A percentile compares a stretch with the other conserved stretches of the same genome.
phyloP scores from a whole-genome alignment of 2,888 invertebrate species.

The Sarcophaga variegata region DNA sequence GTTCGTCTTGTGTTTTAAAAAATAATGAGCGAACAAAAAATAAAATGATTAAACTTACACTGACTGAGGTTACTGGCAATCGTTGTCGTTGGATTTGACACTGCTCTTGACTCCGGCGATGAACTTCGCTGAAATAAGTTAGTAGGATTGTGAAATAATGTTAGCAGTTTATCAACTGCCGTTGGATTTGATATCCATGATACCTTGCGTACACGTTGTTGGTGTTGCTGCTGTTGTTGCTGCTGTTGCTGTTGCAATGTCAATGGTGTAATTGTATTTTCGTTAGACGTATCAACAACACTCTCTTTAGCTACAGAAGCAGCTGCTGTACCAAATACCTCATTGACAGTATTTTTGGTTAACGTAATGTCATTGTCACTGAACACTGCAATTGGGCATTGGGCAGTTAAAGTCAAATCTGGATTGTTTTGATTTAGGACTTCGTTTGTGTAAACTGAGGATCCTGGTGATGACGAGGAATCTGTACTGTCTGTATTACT shows the following conservation, averaged over 20 bases:
- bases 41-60: constrained; percentile 49
- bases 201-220: constrained; percentile 83
- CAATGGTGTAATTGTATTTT: constrained; percentile 27
- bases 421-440: constrained; percentile 25
- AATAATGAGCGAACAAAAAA: not conserved
- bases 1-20: constrained; percentile 13
- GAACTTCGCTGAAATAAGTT: constrained; percentile 84
- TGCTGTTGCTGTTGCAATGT: constrained; percentile 29
- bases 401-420: constrained; percentile 48
- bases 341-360: constrained; percentile 75
- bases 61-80: constrained; percentile 54
- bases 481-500: constrained; percentile 53
- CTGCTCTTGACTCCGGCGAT: constrained; percentile 75
- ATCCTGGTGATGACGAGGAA: constrained; percentile 40
- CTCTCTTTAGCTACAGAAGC: constrained; percentile 42
- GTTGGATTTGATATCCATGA: constrained; percentile 85
- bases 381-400: constrained; percentile 77
- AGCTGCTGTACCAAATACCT: constrained; percentile 61
- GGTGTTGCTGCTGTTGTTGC: constrained; percentile 71
- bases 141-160: constrained; percentile 86
- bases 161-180: constrained; percentile 86
- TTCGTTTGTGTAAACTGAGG: constrained; percentile 55
- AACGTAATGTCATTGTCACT: constrained; percentile 79
- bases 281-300: constrained; percentile 29
- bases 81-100: constrained; percentile 70